Conservation (phyloP, 1,140 invertebrate species). For the Drosophila pachea region DNA sequence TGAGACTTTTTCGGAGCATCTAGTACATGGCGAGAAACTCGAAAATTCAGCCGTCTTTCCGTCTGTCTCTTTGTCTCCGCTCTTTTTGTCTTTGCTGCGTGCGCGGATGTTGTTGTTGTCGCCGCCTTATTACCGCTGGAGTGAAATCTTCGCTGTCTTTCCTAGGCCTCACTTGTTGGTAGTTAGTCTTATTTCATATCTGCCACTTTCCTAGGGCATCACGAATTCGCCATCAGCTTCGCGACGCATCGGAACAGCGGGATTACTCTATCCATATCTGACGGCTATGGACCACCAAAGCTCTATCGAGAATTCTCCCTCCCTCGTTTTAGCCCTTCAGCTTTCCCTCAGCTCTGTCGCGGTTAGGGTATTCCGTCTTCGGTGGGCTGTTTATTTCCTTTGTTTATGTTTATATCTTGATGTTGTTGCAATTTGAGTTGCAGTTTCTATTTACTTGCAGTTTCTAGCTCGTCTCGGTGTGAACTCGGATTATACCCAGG, state of each 20-base stretch:
- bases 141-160: conserved; percentile 65
- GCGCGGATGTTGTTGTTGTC: conserved; percentile 25
- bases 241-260: neutral
- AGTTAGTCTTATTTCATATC: conserved; percentile 67
- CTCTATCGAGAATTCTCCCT: too few relatives aligned
- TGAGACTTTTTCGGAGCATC: conserved; percentile 67
- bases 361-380: neutral
- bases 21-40: conserved; percentile 62
- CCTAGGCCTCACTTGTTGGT: conserved; percentile 62
- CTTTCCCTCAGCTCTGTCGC: neutral
- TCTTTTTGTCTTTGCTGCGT: conserved; percentile 41
- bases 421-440: conserved; percentile 44
- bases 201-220: neutral
- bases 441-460: conserved; percentile 75
- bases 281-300: too few relatives aligned
- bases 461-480: conserved; percentile 63
- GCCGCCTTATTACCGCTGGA: conserved; percentile 40
- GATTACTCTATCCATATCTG: too few relatives aligned
- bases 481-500: conserved; percentile 28
- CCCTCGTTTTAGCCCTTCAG: too few relatives aligned
- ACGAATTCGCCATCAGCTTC: neutral
- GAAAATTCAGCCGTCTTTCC: conserved; percentile 43
- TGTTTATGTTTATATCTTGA: conserved; percentile 17
- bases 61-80: conserved; percentile 21
- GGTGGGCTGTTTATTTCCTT: neutral